A percentile compares a stretch with the other conserved stretches of the same genome.
These are phyloP conservation scores for Labeo rohita DNA, from an alignment of 2,113 vertebrate species.

Conservation along the genomic window DNA sequence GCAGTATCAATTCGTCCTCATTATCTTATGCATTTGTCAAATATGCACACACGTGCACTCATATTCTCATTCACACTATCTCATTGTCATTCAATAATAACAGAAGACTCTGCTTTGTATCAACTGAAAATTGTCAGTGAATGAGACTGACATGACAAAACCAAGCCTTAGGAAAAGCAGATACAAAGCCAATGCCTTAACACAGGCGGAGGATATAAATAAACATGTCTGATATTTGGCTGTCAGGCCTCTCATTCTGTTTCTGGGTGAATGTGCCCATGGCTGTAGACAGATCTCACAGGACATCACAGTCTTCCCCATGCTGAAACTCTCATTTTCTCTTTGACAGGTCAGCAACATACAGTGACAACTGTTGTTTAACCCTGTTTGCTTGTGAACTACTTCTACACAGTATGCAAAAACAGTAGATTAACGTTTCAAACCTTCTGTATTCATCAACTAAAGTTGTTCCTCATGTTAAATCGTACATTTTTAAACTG, in stretches of 20 bases:
- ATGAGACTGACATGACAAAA: conserved; percentile 5
- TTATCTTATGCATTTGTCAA: background rate
- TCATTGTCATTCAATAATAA: background rate
- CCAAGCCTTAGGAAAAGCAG: conserved; percentile 6
- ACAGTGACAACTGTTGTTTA: background rate
- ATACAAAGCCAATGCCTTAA: background rate
- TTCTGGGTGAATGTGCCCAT: conserved; percentile 14
- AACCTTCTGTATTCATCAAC: background rate
- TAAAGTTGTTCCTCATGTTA: background rate
- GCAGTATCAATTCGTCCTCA: background rate
- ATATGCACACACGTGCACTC: background rate
- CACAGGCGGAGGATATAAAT: conserved; percentile 25
- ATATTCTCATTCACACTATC: background rate
- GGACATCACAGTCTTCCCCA: background rate
- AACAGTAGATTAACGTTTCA: background rate
- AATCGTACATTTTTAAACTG: background rate
- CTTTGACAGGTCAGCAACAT: background rate
- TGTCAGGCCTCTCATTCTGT: background rate
- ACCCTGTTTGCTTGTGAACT: background rate
- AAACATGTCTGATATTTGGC: conserved; percentile 26
- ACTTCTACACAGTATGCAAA: background rate
- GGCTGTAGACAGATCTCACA: conserved; percentile 35
- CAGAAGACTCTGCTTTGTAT: background rate
- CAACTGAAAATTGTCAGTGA: conserved; percentile 7
- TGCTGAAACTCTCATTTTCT: background rate